These are phyloP conservation scores for Lindbergichthys nudifrons DNA, from an alignment of 2,797 vertebrate species.

Conservation along the genomic window DNA sequence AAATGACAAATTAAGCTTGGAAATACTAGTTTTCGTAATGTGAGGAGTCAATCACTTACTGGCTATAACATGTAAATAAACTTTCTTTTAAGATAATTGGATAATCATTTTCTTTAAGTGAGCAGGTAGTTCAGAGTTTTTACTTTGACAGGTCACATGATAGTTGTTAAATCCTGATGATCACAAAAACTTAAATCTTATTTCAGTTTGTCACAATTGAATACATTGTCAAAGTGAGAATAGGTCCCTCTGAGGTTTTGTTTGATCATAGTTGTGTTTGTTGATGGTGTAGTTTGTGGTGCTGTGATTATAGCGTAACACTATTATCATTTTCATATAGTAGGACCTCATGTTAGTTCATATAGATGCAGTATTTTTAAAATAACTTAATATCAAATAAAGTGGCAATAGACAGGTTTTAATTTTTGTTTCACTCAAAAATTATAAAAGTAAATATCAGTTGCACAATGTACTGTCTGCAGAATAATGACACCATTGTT, in stretches of 20 bases:
- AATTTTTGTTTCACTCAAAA: too few species aligned
- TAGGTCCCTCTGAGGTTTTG: constrained; percentile 6
- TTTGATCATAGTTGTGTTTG: constrained; percentile 27
- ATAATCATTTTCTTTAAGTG: not conserved
- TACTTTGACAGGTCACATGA: not conserved
- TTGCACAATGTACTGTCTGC: too few species aligned
- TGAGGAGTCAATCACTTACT: not conserved
- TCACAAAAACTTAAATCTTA: not conserved
- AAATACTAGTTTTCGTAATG: not conserved
- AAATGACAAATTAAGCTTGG: too few species aligned
- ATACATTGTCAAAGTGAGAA: not conserved
- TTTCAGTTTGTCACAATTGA: not conserved
- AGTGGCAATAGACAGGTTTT: too few species aligned
- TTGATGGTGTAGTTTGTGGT: constrained; percentile 52
- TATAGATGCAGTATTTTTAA: not conserved
- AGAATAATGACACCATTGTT: too few species aligned
- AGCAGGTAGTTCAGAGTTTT: not conserved
- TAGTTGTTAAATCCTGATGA: not conserved
- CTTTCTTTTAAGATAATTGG: not conserved
- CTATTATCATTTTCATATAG: not conserved
- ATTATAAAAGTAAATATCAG: too few species aligned
- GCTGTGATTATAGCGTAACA: constrained; percentile 22
- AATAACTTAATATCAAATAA: not conserved
- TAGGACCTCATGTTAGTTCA: constrained; percentile 28
- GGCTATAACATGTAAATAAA: not conserved